Evolutionary conservation across 2,888 invertebrate genomes (phyloP).

Genomic region (Tortricodes alternella): DNA sequence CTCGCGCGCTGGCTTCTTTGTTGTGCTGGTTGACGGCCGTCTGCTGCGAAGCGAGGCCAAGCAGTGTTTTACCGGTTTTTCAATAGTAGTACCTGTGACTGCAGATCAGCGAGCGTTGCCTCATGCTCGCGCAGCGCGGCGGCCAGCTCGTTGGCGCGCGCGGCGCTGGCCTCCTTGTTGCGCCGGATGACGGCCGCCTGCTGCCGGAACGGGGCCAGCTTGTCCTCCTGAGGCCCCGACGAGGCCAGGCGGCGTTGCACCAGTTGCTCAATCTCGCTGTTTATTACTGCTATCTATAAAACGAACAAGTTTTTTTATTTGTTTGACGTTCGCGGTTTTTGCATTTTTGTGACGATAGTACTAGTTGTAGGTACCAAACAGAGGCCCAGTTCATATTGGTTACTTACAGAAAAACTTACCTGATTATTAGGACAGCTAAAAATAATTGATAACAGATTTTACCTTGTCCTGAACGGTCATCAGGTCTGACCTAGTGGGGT

Average conservation of each 20-base stretch:
- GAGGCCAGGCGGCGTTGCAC: conserved; percentile 87
- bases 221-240: conserved; percentile 86
- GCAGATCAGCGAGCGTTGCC: conserved; percentile 83
- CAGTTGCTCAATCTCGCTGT: conserved; percentile 86
- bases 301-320: no score
- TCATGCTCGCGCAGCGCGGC: conserved; percentile 84
- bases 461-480: conserved; percentile 85
- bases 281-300: conserved; percentile 72
- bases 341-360: not conserved
- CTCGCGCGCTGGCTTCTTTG: conserved; percentile 88
- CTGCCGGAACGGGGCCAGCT: conserved; percentile 91
- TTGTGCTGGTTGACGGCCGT: conserved; percentile 90
- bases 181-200: conserved; percentile 91
- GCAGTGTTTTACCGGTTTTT: conserved; percentile 87
- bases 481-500: conserved; percentile 85
- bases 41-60: conserved; percentile 89
- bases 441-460: conserved; percentile 11
- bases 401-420: no score
- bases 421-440: no score
- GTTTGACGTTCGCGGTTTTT: conserved; percentile 26
- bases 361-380: no score
- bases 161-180: conserved; percentile 89
- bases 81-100: conserved; percentile 78
- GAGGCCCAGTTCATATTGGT: no score
- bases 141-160: conserved; percentile 86